Evolutionary conservation across 2,888 invertebrate genomes (phyloP).

Genomic region (Linnaemya vulpina): DNA sequence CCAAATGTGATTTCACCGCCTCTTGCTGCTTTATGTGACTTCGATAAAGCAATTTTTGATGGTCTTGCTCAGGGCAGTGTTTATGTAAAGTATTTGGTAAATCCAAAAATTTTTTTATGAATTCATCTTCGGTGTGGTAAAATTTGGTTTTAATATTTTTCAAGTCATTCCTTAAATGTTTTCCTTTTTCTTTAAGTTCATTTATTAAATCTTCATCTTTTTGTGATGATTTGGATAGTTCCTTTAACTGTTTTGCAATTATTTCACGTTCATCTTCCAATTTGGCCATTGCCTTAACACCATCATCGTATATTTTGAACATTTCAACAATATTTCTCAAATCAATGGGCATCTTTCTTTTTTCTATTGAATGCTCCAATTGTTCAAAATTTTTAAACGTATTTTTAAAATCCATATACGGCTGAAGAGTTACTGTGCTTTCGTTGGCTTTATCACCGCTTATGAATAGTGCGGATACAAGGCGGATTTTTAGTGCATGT

Average conservation of each 20-base stretch:
- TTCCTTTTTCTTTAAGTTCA: slow-evolving; percentile 85
- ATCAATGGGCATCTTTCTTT: slow-evolving; percentile 84
- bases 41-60: slow-evolving; percentile 78
- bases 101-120: slow-evolving; percentile 86
- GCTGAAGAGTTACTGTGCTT: slow-evolving; percentile 87
- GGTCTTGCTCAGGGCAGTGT: slow-evolving; percentile 84
- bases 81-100: slow-evolving; percentile 89
- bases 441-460: slow-evolving; percentile 88
- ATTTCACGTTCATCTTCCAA: slow-evolving; percentile 84
- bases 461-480: slow-evolving; percentile 83
- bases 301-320: slow-evolving; percentile 86
- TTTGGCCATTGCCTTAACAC: slow-evolving; percentile 84
- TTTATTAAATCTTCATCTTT: slow-evolving; percentile 77
- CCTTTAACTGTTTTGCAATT: slow-evolving; percentile 84
- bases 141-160: slow-evolving; percentile 86
- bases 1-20: slow-evolving; percentile 78
- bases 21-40: slow-evolving; percentile 70
- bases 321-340: slow-evolving; percentile 85
- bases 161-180: slow-evolving; percentile 86
- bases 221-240: slow-evolving; percentile 80
- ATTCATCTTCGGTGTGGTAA: slow-evolving; percentile 90
- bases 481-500: slow-evolving; percentile 31
- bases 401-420: slow-evolving; percentile 87
- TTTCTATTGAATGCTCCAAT: slow-evolving; percentile 85
- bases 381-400: slow-evolving; percentile 84